Evolutionary conservation across 2,888 invertebrate genomes (phyloP), one percentile per base, ranked within the genome.

Genomic region (Gnatocerus cornutus): DNA sequence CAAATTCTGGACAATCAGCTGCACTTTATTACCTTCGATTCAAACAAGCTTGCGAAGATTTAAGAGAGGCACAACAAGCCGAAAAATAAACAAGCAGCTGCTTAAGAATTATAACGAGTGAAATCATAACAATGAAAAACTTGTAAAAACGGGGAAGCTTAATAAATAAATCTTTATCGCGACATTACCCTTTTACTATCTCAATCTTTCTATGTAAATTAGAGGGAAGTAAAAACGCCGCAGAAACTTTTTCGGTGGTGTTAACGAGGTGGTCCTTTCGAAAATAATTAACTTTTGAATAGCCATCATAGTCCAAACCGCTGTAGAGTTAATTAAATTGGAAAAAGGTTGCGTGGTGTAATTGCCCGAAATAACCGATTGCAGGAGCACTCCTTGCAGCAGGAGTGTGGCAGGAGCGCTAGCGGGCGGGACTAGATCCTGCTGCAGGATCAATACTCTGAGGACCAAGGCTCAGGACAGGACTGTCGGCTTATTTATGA

Each of bases 391-490:
- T 77, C 74, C 73, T 69, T 75, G 75, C 76, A 73, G 76, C 73
- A 72, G 72, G 73, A 75, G 73, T 76, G 74, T 74, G 73, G 72
- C 75, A 74, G 70, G 73, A 75, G 73, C 68, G 63, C 63, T 55
- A 55, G 63, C 68, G 68, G 68, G 68, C 63, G 68, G 68, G 68
- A 63, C 63, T 56, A 68, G 68, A 71, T 70, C 53, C 67, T 68
- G 73, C 76, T 73, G 77, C 76, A 75, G 75, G 78, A 78, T 78
- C 78, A 78, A 78, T 78, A 78, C 78, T 78, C 76, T 69, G 76
- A 78, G 78, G 77, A 78, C 76, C 76, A 73, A 63, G 73, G 74
- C 73, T 78, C 76, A 71, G 74, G 61, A 61, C 61, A 61, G 61
- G 73, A 77, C 75, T 71, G 65, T 65, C 73, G 55, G 73, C 72